Base-by-base conservation (phyloP, 2,797 vertebrate genomes). In the Lacerta agilis region DNA sequence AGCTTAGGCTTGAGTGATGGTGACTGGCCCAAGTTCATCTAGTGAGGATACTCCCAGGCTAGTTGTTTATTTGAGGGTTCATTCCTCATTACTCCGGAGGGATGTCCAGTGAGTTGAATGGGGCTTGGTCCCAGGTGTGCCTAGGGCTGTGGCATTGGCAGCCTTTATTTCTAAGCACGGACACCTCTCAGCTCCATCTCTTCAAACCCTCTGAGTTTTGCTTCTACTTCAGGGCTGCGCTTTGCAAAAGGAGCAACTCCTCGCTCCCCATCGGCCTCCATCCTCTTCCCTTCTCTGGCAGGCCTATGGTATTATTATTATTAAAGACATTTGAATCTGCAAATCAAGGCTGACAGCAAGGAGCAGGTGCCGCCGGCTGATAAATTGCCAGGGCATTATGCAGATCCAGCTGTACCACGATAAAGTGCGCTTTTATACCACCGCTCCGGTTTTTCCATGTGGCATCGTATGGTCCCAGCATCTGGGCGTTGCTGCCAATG, bases 371-470 rank as follows among this genome's bases (percentile, higher is more conserved):
- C 94, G 89, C 72, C 85, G 88, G 41, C 93, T 92, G 94, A 94
- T 95, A 92, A 94, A 95, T 96, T 94, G 94, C 88, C 87, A 93
- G 91, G 88, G 83, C 93, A 95, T 96, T 95, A 93, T 95, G 93
- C 66, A 78, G 90, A 94, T 92, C 95, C 95, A 96, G 95, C 95
- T 96, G 95, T 91, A 90, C 90, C 86, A 38, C 90, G n/a, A 90
- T 91, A 92, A 95, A 94, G 92, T 84, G 82, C 43, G 80, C 41
- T 94, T 96, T 94, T 88, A 91, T 89, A 83, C 89, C 86, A 82
- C 0, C 0, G 0, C 94, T 95, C 89, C 76, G 90, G 90, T 95
- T 95, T 94, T 93, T 95, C 95, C 92, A 94, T 92, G 94, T 95
- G 95, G 92, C 90, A 90, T 94, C 69, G 0, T 73, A 87, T 93